Evolutionary conservation across 2,113 vertebrate genomes (phyloP), one percentile per base, ranked within the genome.

Genomic region (Neodontobutis hainanensis): DNA sequence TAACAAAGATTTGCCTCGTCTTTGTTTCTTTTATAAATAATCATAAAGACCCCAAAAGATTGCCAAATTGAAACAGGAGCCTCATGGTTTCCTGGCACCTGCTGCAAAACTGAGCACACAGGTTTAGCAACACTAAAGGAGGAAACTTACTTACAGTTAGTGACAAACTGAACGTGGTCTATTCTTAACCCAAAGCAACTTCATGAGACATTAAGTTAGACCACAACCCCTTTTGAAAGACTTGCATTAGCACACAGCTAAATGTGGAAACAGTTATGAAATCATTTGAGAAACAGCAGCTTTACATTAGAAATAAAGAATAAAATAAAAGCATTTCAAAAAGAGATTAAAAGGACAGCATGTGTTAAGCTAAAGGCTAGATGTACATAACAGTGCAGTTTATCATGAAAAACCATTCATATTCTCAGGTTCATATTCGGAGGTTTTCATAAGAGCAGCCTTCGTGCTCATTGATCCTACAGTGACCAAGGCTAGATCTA

Each of bases 1-100:
- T 44, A 27, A 11, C 5, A 71, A 27, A 27, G 9, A 43, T 2
- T 5, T 4, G 8, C 27, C 44, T 32, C 8, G 12, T 1, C 45
- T 9, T 16, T 57, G 80, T 70, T 50, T 66, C 4, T 10, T 16
- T 34, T 15, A 8, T 9, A 73, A 60, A 73, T 45, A 70, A 14
- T 35, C 47, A 42, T 50, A 9, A 46, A 48, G 2, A 9, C 64
- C 42, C 52, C 52, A 55, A 4, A 51, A 1, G 19, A 27, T 27
- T 3, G 19, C 19, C 19, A 27, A 2, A 3, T 27, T 27, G 19
- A 27, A 27, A 27, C 19, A 27, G 19, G 16, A 4, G 8, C 5
- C 1, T 36, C 14, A 34, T 8, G 16, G 8, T 40, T 58, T 16
- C 15, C 55, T 58, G 55, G 9, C 15, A 11, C 12, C 8, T 10